Base-by-base conservation (phyloP, 2,888 invertebrate species). In the Plebejus melissa region DNA sequence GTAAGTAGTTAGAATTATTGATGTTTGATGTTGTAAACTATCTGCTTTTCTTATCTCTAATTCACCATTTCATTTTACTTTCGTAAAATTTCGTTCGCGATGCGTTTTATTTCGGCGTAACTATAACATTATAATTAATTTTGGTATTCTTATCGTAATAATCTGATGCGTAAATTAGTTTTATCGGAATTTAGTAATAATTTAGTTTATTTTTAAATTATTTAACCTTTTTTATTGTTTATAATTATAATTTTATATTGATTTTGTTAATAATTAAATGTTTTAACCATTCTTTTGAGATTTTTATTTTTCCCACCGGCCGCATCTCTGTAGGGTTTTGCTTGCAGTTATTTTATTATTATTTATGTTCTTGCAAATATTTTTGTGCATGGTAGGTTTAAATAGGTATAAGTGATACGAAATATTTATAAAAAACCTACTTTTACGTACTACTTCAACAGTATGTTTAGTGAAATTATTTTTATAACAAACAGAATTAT, bases 11-110 rank as follows among this genome's bases (percentile, higher is more conserved):
- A 46, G 28, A 74, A 41, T n/a, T 16, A n/a, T 69, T 69, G 69
- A 41, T 70, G 70, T 70, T 70, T 41, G 41, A 41, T 70, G 70
- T 74, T 74, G 60, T 32, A 28, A 60, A 74, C 38, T 74, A 60
- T 74, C 13, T 41, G 57, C 74, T 74, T 74, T 1, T 74, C 7
- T 74, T 41, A 16, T 70, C 41, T 69, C n/a, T 69, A 1, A 16
- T 41, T 70, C 22, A 1, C 38, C 70, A 41, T 70, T 70, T 70
- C 41, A 41, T 70, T 65, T 58, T 22, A 7, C 58, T 22, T 5
- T 1, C 28, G 32, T 28, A 7, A 65, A 65, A 65, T 36, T 36
- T 36, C 6, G 13, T 36, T 65, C 13, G 11, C 32, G 65, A 36
- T 5, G 9, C 65, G 5, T 16, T 36, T 36, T 65, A 36, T 65